Conservation (phyloP, 1,140 invertebrate genomes). For the Nilaparvata lugens region DNA sequence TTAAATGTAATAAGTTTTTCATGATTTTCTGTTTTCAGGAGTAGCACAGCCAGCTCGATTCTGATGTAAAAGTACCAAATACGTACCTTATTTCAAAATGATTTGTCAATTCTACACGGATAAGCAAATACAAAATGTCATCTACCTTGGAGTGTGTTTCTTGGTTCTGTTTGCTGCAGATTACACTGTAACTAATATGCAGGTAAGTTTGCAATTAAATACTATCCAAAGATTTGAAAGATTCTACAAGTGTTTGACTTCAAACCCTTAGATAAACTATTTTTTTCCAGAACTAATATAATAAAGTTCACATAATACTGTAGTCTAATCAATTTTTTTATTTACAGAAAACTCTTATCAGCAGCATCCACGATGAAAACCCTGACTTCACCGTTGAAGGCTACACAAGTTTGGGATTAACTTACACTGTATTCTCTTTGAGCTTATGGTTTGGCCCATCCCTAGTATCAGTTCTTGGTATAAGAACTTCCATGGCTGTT, state of each 20-base stretch:
- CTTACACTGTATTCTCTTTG: conserved; percentile 79
- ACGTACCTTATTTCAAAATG: not conserved
- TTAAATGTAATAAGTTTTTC: too few relatives aligned
- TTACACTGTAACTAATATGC: conserved; percentile 22
- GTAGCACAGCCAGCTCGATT: too few relatives aligned
- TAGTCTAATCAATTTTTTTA: not conserved
- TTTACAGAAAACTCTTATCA: conserved; percentile 75
- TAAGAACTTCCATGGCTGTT: conserved; percentile 73
- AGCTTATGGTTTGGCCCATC: conserved; percentile 91
- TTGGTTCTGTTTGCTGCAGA: conserved; percentile 20
- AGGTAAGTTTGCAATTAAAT: conserved; percentile 13
- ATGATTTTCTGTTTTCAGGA: too few relatives aligned
- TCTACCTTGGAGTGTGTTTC: conserved; percentile 17
- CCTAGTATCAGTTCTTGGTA: conserved; percentile 70
- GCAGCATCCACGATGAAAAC: conserved; percentile 70
- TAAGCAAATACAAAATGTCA: conserved; percentile 9
- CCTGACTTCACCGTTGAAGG: conserved; percentile 71
- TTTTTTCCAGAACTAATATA: not conserved
- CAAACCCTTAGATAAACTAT: not conserved
- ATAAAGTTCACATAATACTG: not conserved
- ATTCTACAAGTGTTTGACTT: not conserved
- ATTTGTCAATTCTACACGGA: not conserved
- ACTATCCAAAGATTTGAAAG: not conserved
- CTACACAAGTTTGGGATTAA: conserved; percentile 79
- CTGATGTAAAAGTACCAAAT: too few relatives aligned